Base-by-base conservation (phyloP, 2,797 vertebrate genomes). In the Cetoscarus ocellatus region DNA sequence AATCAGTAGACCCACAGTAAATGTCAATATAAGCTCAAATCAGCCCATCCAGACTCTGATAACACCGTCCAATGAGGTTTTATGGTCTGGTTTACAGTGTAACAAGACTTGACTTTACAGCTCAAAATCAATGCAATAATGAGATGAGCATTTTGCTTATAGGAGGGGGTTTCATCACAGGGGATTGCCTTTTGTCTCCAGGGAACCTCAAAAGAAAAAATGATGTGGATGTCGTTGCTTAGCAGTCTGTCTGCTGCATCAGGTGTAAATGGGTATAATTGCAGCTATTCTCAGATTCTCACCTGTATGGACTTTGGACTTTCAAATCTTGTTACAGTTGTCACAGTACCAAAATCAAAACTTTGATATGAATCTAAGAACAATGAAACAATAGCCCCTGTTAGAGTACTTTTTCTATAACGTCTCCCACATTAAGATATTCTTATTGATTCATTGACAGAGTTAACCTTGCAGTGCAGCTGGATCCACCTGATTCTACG, bases 261-360 rank as follows among this genome's bases (percentile, higher is more conserved):
- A 86, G 74, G 67, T 90, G 73, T 74, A 86, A 72, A 67, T 89
- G 72, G 70, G 72, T 79, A 85, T 78, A 85, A 70, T 56, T 34
- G 48, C 35, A 40, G 43, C 54, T 69, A 51, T 47, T 57, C 44
- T 45, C 53, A 53, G 27, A 47, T 67, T 59, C 48, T 40, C 27
- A 27, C 2, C 27, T 27, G 27, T 27, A 27, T 27, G 27, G 27
- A 27, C 4, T 27, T 2, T 27, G 27, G 27, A 27, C 4, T 27
- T 27, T 27, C 27, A 27, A 2, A 27, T 27, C 27, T 27, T 27
- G 27, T 27, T 27, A 27, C 27, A 27, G 27, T 27, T 27, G 27
- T 27, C 27, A 27, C 27, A 27, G 2, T 27, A 27, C 27, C 4
- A 27, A 27, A 27, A 27, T 27, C 4, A 27, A 27, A 27, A 27